Conservation (phyloP, 1,140 invertebrate species). For the Mycetomoellerius zeteki region DNA sequence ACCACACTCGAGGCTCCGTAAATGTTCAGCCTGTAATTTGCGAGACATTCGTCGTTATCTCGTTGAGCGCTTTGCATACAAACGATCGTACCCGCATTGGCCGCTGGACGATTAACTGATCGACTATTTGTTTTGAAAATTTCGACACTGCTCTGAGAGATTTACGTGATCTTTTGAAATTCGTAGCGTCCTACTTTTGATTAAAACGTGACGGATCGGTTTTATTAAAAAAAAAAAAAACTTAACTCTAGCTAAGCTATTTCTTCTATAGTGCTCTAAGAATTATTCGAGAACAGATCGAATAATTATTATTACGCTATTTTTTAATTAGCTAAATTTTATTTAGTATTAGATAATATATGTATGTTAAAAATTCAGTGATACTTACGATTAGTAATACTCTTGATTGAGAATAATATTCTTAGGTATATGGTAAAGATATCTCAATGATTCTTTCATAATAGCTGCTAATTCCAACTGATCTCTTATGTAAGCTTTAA, state of each 20-base stretch:
- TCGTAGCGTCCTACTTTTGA: background rate
- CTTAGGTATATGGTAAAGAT: background rate
- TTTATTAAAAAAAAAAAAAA: background rate
- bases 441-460: background rate
- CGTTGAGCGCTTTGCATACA: slow-evolving; percentile 47
- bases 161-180: slow-evolving; percentile 16
- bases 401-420: background rate
- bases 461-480: background rate
- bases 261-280: background rate
- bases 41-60: slow-evolving; percentile 68
- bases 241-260: background rate
- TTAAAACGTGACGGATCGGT: background rate
- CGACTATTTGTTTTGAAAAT: slow-evolving; percentile 36
- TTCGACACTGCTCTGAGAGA: slow-evolving; percentile 13
- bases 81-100: slow-evolving; percentile 32
- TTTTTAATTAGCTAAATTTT: too few species aligned
- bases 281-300: background rate
- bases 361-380: background rate
- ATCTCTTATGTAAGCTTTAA: slow-evolving; percentile 15
- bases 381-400: slow-evolving; percentile 3
- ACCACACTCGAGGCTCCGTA: slow-evolving; percentile 18
- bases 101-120: background rate
- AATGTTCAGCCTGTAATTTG: slow-evolving; percentile 65
- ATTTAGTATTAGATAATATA: background rate
- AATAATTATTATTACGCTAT: slow-evolving; percentile 30